Evolutionary conservation across 2,888 invertebrate species (phyloP).

Genomic region (Saturnia pavonia): DNA sequence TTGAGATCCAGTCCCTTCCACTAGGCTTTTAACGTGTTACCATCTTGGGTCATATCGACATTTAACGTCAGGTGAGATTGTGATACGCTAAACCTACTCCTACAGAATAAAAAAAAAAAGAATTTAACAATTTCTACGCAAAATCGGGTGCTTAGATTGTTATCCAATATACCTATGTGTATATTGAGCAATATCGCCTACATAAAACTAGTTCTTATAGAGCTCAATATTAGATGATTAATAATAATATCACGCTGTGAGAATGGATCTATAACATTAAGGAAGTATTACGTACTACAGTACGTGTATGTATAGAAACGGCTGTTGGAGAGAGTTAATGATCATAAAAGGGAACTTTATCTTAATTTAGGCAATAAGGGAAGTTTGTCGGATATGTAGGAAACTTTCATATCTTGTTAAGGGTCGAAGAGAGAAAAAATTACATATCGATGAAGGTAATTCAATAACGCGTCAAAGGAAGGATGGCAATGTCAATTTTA

Average conservation of each 20-base stretch:
- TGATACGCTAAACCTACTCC: too few species aligned
- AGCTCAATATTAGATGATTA: conserved; percentile 18
- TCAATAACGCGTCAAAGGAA: too few species aligned
- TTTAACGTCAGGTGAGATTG: too few species aligned
- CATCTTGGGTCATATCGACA: too few species aligned
- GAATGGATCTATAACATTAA: not conserved
- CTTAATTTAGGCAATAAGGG: conserved; percentile 3
- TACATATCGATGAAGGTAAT: not conserved
- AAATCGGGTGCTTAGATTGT: not conserved
- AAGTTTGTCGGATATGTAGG: not conserved
- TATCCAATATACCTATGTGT: not conserved
- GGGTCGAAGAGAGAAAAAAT: not conserved
- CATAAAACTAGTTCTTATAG: conserved; percentile 1
- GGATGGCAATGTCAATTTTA: too few species aligned
- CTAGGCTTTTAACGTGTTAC: too few species aligned
- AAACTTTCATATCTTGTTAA: not conserved
- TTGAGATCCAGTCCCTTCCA: too few species aligned
- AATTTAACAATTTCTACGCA: too few species aligned
- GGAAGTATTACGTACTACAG: not conserved
- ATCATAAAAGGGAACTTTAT: not conserved
- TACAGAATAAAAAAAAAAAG: too few species aligned
- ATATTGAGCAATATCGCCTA: not conserved
- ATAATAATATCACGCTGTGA: conserved; percentile 14
- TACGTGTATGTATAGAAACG: not conserved
- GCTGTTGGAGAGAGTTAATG: not conserved